Evolutionary conservation across 2,113 vertebrate genomes (phyloP).

Genomic region (Leucoraja erinaceus): DNA sequence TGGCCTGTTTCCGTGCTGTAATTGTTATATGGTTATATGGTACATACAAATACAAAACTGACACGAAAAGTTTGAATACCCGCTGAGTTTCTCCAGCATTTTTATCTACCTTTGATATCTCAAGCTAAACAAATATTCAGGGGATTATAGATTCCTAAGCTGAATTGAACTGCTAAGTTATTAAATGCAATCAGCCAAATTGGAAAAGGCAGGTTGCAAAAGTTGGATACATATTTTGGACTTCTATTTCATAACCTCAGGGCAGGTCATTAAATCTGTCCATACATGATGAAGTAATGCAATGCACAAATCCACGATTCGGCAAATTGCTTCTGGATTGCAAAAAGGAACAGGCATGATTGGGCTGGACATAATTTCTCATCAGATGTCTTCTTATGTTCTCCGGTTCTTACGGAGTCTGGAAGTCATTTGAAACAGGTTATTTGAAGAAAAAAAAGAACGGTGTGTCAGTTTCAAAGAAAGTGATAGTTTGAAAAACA

Average conservation of each 20-base stretch:
- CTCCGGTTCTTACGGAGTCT: neutral
- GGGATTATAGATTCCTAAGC: neutral
- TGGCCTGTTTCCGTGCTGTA: too few species aligned
- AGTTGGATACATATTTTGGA: neutral
- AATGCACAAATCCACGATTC: neutral
- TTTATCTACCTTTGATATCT: neutral
- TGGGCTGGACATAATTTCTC: neutral
- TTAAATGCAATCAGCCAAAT: neutral
- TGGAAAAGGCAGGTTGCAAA: neutral
- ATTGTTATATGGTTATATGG: too few species aligned
- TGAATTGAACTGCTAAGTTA: neutral
- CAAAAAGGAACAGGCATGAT: neutral
- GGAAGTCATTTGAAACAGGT: neutral
- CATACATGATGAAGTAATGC: neutral
- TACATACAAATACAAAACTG: neutral
- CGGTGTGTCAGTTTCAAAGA: constrained; percentile 4
- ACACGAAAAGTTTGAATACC: neutral
- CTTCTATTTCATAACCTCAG: neutral
- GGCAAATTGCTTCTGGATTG: neutral
- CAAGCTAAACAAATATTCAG: neutral
- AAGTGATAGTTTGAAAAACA: neutral
- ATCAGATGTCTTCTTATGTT: neutral
- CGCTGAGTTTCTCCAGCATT: too few species aligned
- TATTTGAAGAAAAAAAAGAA: neutral
- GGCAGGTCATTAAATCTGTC: neutral